These are phyloP conservation scores for Holacanthus passer DNA, from an alignment of 2,113 vertebrate genomes.

Conservation along the genomic window DNA sequence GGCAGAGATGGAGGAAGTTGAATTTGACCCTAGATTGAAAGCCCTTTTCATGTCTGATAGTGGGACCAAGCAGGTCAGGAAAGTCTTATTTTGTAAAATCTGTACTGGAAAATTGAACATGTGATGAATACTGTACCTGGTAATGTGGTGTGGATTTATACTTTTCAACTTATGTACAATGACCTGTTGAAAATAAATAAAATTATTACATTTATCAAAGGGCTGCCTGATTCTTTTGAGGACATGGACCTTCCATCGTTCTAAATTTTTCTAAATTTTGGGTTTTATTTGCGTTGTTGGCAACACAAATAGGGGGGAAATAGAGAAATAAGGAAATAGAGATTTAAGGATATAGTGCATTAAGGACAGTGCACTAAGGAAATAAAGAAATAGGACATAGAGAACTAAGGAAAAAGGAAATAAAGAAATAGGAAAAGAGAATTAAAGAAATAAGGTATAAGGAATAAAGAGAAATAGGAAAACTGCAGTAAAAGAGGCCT, in stretches of 20 bases:
- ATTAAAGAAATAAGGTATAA: too few species aligned
- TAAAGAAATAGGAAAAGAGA: too few species aligned
- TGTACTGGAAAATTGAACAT: background rate
- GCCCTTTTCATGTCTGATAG: background rate
- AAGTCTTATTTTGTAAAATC: background rate
- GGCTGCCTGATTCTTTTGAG: slow-evolving; percentile 10
- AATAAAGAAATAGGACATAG: too few species aligned
- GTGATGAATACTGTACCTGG: background rate
- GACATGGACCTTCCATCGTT: background rate
- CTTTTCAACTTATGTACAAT: background rate
- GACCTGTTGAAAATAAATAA: background rate
- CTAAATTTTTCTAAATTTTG: slow-evolving; percentile 24
- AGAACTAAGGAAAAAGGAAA: too few species aligned
- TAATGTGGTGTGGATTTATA: background rate
- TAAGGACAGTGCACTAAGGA: too few species aligned
- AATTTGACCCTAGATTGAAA: background rate
- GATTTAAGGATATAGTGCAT: too few species aligned
- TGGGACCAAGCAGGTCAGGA: background rate
- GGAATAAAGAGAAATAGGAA: too few species aligned
- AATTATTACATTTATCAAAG: background rate
- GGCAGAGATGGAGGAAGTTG: background rate
- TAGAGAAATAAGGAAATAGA: too few species aligned
- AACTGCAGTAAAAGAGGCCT: too few species aligned
- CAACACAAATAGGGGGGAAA: too few species aligned
- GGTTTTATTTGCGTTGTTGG: too few species aligned